phyloP scores from a whole-genome alignment of 2,797 vertebrate species.

The Silurus aristotelis region DNA sequence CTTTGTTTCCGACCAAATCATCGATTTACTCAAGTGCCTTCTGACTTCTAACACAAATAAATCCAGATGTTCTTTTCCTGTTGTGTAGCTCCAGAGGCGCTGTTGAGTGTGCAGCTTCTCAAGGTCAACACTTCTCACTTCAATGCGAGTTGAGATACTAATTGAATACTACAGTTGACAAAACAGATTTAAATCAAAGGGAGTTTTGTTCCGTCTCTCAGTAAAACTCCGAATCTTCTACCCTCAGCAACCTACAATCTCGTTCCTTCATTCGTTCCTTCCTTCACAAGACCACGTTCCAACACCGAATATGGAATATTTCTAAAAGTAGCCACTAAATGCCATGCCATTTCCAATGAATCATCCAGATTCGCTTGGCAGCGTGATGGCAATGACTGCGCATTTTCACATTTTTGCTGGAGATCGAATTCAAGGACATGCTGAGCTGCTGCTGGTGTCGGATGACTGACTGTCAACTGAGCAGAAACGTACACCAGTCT shows the following conservation, averaged over 20 bases:
- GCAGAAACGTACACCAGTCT: neutral
- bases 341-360: slow-evolving; percentile 1
- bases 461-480: neutral
- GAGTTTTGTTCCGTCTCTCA: neutral
- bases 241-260: slow-evolving; percentile 45
- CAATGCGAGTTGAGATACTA: too few species aligned
- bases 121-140: too few species aligned
- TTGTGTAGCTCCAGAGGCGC: too few species aligned
- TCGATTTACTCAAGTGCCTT: too few species aligned
- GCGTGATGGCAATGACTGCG: neutral
- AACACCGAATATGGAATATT: slow-evolving; percentile 10
- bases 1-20: too few species aligned
- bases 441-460: neutral
- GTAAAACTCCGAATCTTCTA: neutral
- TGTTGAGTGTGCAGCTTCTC: too few species aligned
- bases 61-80: too few species aligned
- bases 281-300: neutral
- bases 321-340: slow-evolving; percentile 36
- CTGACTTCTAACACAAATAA: too few species aligned
- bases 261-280: neutral
- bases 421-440: slow-evolving; percentile 1
- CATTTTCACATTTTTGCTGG: slow-evolving; percentile 3
- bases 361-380: neutral
- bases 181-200: neutral
- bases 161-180: neutral